A percentile compares a stretch with the other conserved stretches of the same genome.
These are phyloP conservation scores for Zaprionus bogoriensis DNA, from an alignment of 2,888 invertebrate genomes.

Conservation along the genomic window DNA sequence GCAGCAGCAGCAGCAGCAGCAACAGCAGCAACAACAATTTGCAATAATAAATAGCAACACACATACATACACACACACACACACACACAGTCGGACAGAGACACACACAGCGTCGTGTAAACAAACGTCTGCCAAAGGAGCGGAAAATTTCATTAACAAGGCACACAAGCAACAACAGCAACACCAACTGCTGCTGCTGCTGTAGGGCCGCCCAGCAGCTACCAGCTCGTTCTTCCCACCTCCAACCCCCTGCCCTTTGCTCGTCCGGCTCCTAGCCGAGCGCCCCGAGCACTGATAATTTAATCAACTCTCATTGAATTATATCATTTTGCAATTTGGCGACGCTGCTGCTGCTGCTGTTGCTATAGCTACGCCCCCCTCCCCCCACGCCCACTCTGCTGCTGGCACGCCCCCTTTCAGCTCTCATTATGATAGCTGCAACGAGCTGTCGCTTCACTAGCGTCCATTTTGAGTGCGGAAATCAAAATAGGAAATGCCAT, in stretches of 20 bases:
- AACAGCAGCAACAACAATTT: slow-evolving; percentile 63
- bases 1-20: slow-evolving; percentile 39
- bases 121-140: slow-evolving; percentile 70
- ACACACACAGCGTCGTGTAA: slow-evolving; percentile 38
- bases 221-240: not conserved
- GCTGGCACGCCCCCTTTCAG: slow-evolving; percentile 35
- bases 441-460: slow-evolving; percentile 39
- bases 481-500: slow-evolving; percentile 77
- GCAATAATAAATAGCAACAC: slow-evolving; percentile 41
- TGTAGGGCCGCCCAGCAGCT: slow-evolving; percentile 33
- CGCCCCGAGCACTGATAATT: slow-evolving; percentile 64
- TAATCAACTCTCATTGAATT: slow-evolving; percentile 80
- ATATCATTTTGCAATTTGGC: slow-evolving; percentile 64
- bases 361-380: not conserved
- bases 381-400: no score
- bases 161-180: slow-evolving; percentile 1
- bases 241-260: not conserved
- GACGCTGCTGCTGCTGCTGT: not conserved
- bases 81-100: slow-evolving; percentile 4
- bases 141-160: slow-evolving; percentile 75
- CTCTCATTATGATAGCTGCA: slow-evolving; percentile 71
- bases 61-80: slow-evolving; percentile 4
- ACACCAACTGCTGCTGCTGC: slow-evolving; percentile 18
- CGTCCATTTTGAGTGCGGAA: slow-evolving; percentile 74
- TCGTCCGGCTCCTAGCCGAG: not conserved